These are phyloP conservation scores for Osmoderma eremita DNA, from an alignment of 2,888 invertebrate species.

Conservation along the genomic window DNA sequence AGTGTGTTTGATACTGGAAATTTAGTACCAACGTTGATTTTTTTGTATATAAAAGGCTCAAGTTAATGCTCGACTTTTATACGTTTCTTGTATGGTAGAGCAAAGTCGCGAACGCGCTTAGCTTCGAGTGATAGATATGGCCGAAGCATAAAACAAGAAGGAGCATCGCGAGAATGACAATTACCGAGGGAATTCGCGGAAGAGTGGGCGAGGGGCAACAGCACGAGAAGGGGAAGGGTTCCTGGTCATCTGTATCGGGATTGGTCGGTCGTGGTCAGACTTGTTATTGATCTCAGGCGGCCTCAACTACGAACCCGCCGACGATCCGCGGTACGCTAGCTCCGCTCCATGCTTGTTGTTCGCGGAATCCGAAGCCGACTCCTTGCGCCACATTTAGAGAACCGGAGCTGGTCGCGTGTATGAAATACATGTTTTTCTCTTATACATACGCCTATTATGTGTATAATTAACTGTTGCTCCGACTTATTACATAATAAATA, in stretches of 20 bases:
- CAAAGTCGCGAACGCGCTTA: constrained; percentile 1
- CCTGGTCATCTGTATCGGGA: constrained; percentile 49
- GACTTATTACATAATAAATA: too few species aligned
- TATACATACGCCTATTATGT: too few species aligned
- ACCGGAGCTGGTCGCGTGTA: constrained; percentile 15
- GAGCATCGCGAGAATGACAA: constrained; percentile 48
- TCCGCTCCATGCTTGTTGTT: constrained; percentile 40
- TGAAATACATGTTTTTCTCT: too few species aligned
- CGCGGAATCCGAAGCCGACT: constrained; percentile 38
- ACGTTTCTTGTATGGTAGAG: background rate
- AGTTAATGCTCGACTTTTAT: too few species aligned
- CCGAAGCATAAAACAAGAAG: constrained; percentile 30
- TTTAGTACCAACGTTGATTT: too few species aligned
- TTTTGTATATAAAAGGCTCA: too few species aligned
- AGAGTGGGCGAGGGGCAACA: constrained; percentile 41
- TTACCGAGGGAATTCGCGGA: constrained; percentile 46
- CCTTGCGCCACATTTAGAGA: constrained; percentile 12
- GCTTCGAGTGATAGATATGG: constrained; percentile 27
- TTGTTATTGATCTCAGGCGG: constrained; percentile 55
- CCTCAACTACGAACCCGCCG: constrained; percentile 42
- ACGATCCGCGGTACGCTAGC: constrained; percentile 35
- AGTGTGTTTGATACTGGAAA: too few species aligned
- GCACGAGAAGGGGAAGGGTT: constrained; percentile 34
- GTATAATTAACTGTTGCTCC: too few species aligned
- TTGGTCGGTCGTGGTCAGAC: constrained; percentile 57